phyloP scores from a whole-genome alignment of 2,113 vertebrate species.

The Hipposideros armiger region DNA sequence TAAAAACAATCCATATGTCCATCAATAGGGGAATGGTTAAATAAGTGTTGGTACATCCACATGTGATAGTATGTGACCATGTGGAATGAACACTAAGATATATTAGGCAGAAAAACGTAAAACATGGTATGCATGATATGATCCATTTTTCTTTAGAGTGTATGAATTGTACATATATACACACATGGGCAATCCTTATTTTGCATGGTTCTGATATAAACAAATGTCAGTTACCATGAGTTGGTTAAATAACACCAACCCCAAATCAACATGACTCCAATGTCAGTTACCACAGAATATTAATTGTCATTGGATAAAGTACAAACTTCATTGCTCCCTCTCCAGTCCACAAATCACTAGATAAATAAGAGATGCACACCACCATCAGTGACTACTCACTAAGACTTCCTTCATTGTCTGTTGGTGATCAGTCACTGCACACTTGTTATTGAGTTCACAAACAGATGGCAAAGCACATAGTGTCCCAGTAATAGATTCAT shows the following conservation, averaged over 20 bases:
- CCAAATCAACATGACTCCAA: background rate
- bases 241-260: background rate
- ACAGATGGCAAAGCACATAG: too few species aligned
- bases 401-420: background rate
- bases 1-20: background rate
- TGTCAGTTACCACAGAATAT: background rate
- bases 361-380: background rate
- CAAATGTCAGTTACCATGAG: background rate
- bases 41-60: background rate
- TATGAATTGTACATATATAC: background rate
- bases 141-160: slow-evolving; percentile 1
- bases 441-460: background rate
- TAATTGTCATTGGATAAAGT: background rate
- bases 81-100: background rate
- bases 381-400: background rate
- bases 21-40: background rate
- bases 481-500: background rate
- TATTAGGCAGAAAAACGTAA: background rate
- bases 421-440: background rate
- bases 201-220: background rate
- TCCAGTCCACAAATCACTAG: background rate
- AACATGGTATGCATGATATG: background rate
- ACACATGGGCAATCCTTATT: background rate
- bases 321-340: background rate
- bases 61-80: background rate